Conservation (phyloP, 2,797 vertebrate genomes). For the Periophthalmus magnuspinnatus region DNA sequence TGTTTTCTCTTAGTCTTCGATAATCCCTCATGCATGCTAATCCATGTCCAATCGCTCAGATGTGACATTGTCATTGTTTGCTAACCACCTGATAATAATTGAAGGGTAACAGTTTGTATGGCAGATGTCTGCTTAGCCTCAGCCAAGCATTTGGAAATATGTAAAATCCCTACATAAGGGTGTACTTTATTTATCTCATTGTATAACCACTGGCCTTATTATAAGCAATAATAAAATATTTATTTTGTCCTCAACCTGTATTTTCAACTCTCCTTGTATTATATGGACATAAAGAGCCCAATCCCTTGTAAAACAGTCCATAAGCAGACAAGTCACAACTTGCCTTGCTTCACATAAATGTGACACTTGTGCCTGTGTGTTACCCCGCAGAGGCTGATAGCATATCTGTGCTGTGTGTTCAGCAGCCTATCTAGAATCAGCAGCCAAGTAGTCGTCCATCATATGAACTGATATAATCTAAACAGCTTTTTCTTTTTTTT, state of each 20-base stretch:
- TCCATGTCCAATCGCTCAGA: slow-evolving; percentile 44
- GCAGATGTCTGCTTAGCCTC: slow-evolving; percentile 30
- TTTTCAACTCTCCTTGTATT: not conserved
- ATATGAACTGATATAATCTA: not conserved
- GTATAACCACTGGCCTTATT: slow-evolving; percentile 2
- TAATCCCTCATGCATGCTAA: slow-evolving; percentile 49
- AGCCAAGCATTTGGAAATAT: slow-evolving; percentile 10
- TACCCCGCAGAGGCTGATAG: not conserved
- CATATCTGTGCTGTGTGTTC: not conserved
- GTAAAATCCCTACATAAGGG: not conserved
- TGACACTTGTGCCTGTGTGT: slow-evolving; percentile 1
- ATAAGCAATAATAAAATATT: not conserved
- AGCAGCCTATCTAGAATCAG: slow-evolving; percentile 1
- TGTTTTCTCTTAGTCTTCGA: slow-evolving; percentile 38
- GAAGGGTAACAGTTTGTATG: slow-evolving; percentile 39
- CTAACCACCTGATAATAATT: slow-evolving; percentile 29
- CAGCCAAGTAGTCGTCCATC: not conserved
- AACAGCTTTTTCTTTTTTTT: not conserved
- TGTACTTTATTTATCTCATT: not conserved
- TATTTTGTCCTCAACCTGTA: not conserved
- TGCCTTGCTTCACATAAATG: slow-evolving; percentile 3
- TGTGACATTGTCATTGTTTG: slow-evolving; percentile 43
- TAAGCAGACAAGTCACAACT: slow-evolving; percentile 16
- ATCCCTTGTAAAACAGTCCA: slow-evolving; percentile 4
- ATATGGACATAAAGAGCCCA: not conserved